Evolutionary conservation across 1,140 invertebrate genomes (phyloP).

Genomic region (Wasmannia auropunctata): DNA sequence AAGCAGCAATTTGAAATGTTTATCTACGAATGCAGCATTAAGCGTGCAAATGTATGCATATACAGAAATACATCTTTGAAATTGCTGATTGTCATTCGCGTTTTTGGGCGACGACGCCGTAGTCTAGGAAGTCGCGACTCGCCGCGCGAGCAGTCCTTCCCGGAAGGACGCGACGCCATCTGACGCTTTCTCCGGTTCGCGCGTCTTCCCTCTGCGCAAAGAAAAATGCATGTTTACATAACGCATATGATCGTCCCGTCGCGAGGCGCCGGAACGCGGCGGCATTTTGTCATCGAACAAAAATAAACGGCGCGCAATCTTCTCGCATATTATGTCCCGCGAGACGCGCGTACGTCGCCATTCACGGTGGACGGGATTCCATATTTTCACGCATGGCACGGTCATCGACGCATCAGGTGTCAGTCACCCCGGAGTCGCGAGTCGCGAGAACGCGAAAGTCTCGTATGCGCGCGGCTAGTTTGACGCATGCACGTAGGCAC

Average conservation of each 20-base stretch:
- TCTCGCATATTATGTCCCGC: background rate
- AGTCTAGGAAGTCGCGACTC: background rate
- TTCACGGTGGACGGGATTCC: background rate
- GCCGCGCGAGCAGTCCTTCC: background rate
- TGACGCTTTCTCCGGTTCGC: background rate
- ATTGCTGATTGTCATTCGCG: background rate
- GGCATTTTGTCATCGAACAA: background rate
- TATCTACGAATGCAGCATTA: background rate
- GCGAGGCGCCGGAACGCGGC: background rate
- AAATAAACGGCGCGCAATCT: background rate
- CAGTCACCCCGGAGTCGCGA: slow-evolving; percentile 80
- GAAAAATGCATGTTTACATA: background rate
- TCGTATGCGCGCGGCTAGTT: slow-evolving; percentile 36
- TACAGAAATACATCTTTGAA: background rate
- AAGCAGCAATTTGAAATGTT: background rate
- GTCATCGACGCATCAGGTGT: slow-evolving; percentile 86
- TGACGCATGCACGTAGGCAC: background rate
- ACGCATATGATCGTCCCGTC: background rate
- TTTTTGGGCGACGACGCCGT: background rate
- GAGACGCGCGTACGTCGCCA: background rate
- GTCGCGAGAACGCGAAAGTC: slow-evolving; percentile 62
- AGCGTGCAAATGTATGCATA: too few species aligned
- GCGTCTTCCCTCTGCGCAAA: background rate
- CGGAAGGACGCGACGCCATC: slow-evolving; percentile 31
- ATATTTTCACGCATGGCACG: slow-evolving; percentile 76